Conservation (phyloP, 2,113 vertebrate species). For the Dicentrarchus labrax region DNA sequence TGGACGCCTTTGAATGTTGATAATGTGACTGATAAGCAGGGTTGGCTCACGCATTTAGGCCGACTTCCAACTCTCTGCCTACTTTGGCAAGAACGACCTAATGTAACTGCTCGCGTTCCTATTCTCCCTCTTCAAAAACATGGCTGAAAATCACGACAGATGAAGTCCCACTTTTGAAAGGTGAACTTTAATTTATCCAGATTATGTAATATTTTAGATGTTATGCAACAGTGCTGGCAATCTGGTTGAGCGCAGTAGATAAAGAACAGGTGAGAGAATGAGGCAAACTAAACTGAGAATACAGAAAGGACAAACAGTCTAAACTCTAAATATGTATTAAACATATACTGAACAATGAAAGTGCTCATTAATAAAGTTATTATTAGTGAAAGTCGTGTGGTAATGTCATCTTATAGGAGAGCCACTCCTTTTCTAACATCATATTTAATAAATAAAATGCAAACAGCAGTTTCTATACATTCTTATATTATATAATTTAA, state of each 20-base stretch:
- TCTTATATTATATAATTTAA: too few species aligned
- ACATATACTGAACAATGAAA: too few species aligned
- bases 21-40: conserved; percentile 32
- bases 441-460: too few species aligned
- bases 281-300: background rate
- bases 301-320: background rate
- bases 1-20: conserved; percentile 43
- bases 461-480: too few species aligned
- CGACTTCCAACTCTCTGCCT: conserved; percentile 31
- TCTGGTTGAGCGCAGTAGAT: background rate
- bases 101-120: background rate
- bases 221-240: conserved; percentile 46
- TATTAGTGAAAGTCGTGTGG: too few species aligned
- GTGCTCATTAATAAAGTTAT: too few species aligned
- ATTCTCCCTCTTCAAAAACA: conserved; percentile 19
- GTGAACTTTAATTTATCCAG: conserved; percentile 18
- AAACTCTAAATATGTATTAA: background rate
- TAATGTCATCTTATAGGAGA: too few species aligned
- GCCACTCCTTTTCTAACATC: too few species aligned
- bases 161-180: conserved; percentile 2
- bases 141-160: conserved; percentile 6
- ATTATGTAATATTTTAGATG: conserved; percentile 41
- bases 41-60: background rate
- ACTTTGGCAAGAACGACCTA: conserved; percentile 24
- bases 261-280: background rate